phyloP scores from a whole-genome alignment of 2,797 vertebrate species.

The Falco berigora region DNA sequence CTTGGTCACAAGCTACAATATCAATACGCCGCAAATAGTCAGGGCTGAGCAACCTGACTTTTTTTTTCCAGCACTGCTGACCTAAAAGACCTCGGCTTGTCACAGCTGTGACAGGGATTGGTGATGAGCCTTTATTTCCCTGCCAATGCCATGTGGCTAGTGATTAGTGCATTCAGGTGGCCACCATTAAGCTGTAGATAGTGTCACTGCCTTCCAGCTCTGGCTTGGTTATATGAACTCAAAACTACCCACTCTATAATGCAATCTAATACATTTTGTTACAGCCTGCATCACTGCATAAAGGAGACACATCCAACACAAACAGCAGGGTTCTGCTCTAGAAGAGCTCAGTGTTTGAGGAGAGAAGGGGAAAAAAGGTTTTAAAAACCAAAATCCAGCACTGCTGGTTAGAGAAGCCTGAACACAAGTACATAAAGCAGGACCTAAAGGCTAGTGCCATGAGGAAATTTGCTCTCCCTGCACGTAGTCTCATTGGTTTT shows the following conservation, averaged over 20 bases:
- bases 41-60: fast-evolving
- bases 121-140: neutral
- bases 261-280: neutral
- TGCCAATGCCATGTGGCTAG: neutral
- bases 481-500: neutral
- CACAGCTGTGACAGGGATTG: neutral
- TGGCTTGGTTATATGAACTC: neutral
- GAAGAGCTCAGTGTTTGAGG: neutral
- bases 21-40: neutral
- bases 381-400: neutral
- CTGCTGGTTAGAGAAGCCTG: neutral
- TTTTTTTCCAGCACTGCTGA: neutral
- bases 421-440: neutral
- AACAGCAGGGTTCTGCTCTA: neutral
- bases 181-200: neutral
- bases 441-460: neutral
- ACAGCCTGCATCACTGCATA: neutral
- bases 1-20: neutral
- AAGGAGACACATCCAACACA: neutral
- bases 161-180: neutral
- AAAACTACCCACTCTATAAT: neutral
- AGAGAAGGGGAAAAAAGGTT: neutral
- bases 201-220: neutral
- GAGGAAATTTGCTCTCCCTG: neutral
- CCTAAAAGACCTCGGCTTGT: neutral